Evolutionary conservation across 2,888 invertebrate genomes (phyloP).

Genomic region (Physocephala rufipes): DNA sequence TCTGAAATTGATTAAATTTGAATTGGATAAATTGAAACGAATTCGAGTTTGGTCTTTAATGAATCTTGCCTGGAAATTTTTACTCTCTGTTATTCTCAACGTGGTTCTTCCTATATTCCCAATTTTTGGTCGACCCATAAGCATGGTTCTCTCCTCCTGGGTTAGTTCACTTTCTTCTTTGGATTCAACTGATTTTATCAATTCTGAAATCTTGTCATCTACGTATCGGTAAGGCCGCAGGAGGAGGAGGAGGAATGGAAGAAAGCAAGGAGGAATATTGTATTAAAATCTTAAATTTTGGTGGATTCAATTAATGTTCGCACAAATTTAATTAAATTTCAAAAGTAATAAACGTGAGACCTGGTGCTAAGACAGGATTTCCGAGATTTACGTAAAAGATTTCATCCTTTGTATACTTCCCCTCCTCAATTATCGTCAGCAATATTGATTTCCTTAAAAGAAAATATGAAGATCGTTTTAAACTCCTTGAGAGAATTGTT

Average conservation of each 20-base stretch:
- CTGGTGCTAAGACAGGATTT: constrained; percentile 88
- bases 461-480: no score
- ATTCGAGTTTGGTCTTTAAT: no score
- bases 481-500: no score
- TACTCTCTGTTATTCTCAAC: constrained; percentile 95
- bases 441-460: constrained; percentile 84
- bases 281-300: no score
- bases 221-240: constrained; percentile 24
- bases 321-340: not conserved
- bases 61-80: no score
- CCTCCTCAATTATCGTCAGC: constrained; percentile 92
- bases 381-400: constrained; percentile 91
- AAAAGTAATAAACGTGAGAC: constrained; percentile 66
- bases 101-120: constrained; percentile 88
- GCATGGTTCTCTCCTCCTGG: constrained; percentile 85
- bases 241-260: not conserved
- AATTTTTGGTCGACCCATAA: constrained; percentile 90
- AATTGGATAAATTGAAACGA: not conserved
- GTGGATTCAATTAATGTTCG: no score
- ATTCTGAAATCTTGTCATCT: constrained; percentile 71
- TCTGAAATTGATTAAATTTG: no score
- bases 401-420: constrained; percentile 97
- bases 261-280: no score
- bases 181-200: constrained; percentile 72
- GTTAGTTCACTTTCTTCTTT: constrained; percentile 74